Evolutionary conservation across 2,888 invertebrate genomes (phyloP), one percentile per base, ranked within the genome.

Genomic region (Eristalinus sepulchralis): DNA sequence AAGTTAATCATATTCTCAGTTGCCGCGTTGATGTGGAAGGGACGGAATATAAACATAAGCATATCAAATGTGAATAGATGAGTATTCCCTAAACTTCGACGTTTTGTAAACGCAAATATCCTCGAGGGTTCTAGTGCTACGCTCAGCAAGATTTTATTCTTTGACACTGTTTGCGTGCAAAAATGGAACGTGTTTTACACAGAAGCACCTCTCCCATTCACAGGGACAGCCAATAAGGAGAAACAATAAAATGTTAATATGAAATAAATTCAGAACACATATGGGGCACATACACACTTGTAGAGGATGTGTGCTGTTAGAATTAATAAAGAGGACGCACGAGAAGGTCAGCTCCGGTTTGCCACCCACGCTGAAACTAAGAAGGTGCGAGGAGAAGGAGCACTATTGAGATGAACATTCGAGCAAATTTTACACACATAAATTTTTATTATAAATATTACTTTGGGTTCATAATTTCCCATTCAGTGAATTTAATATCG

Each of bases 1-100:
- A 83, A 83, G 68, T 83, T 68, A 83, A 83, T 83, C 79, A 79
- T 53, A 73, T 68, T 73, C 39, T 13, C 20, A 39, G 66, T 72
- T 55, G 53, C 34, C 22, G 70, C 57, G 63, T 39, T 24, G 73
- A 34, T 24, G 34, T 57, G 67, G 24, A 31, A 36, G 8, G 39
- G 11, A 62, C 22, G 33, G 60, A 47, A 67, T 77, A 71, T 57
- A 33, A 72, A 78, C 39, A 77, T 63, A 17, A n/a, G n/a, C 33
- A 62, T 22, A 67, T 39, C 47, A 71, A 66, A 71, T 77, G 71
- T 71, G 66, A 57, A 62, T 68, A 62, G 34, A 68, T 62, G 62
- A 62, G 62, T 63, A 68, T 36, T 68, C 62, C 62, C 13, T 68
- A 62, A 77, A 70, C 34, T 70, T 77, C 11, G 34, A 34, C 68